Conservation (phyloP, 2,113 vertebrate genomes). For the Centrocercus urophasianus region DNA sequence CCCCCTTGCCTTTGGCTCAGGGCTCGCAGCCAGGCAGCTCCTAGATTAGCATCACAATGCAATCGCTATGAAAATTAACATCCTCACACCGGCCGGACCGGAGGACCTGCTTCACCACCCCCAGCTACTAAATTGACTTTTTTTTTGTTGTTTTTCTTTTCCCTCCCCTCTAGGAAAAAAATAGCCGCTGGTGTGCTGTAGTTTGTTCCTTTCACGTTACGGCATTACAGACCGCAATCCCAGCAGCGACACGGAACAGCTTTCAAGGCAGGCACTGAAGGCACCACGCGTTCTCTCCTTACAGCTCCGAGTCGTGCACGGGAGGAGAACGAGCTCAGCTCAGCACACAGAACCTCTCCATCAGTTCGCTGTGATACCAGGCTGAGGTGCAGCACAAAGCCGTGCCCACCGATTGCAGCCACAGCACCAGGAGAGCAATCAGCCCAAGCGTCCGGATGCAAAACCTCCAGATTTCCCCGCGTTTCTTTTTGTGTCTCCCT, state of each 20-base stretch:
- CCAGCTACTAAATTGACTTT: background rate
- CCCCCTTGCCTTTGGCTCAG: background rate
- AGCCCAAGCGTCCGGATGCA: background rate
- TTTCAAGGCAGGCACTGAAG: background rate
- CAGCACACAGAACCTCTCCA: background rate
- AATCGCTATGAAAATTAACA: constrained; percentile 19
- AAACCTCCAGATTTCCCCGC: background rate
- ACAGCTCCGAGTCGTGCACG: background rate
- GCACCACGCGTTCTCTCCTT: fast-evolving
- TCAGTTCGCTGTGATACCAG: background rate
- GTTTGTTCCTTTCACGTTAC: background rate
- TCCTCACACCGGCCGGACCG: background rate
- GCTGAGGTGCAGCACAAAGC: background rate
- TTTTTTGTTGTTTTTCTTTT: background rate
- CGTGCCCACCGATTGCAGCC: background rate
- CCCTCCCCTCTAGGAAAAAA: background rate
- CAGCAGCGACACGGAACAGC: fast-evolving
- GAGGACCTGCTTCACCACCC: constrained; percentile 15
- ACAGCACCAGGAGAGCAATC: background rate
- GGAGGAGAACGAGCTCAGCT: fast-evolving
- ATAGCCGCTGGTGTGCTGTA: background rate
- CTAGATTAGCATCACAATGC: constrained; percentile 60
- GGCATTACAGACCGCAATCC: fast-evolving
- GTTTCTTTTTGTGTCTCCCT: background rate
- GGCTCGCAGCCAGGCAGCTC: background rate